Base-by-base conservation (phyloP, 2,113 vertebrate genomes). In the Potamarius usumacintae region DNA sequence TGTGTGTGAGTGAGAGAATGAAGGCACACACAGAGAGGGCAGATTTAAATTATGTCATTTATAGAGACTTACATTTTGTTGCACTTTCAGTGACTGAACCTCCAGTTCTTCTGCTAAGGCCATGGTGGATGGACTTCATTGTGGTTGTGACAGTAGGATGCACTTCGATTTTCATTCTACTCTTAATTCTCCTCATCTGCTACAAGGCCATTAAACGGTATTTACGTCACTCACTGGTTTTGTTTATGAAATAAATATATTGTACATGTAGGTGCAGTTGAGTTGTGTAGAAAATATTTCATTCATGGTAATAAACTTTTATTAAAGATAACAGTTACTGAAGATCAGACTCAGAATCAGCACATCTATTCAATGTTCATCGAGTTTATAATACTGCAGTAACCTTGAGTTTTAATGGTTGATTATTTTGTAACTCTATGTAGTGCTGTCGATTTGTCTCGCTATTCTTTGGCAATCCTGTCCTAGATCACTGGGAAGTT, bases 161-260 rank as follows among this genome's bases (percentile, higher is more conserved):
- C 4, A 91, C 96, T 91, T 97, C 96, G 55, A 92, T 96, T 82
- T 94, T 97, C 90, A 96, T 99, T 89, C 97, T 99, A 89, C 94
- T 97, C 27, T 92, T 98, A 93, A 96, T 97, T 89, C 95, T 97
- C 94, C 97, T 99, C 95, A 97, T 99, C 94, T 99, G 97, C 95
- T 99, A 98, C 96, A 99, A 99, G 96, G 97, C 98, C 95, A 98
- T 99, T 93, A 99, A 99, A 94, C 97, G 98, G 98, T 99, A 94
- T 94, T 96, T 78, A 72, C 53, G 58, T 17, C 71, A 57, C 72
- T 58, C 22, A 14, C 63, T 53, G 22, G 7, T 53, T 55, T 87
- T 60, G 20, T 60, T 34, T 6, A 60, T 81, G 27, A 60, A 83
- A 69, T 52, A 7, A 18, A 7, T 57, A 8, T 72, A 5, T 50